Evolutionary conservation across 2,797 vertebrate species (phyloP), one percentile per base, ranked within the genome.

Genomic region (Rhinophrynus dorsalis): DNA sequence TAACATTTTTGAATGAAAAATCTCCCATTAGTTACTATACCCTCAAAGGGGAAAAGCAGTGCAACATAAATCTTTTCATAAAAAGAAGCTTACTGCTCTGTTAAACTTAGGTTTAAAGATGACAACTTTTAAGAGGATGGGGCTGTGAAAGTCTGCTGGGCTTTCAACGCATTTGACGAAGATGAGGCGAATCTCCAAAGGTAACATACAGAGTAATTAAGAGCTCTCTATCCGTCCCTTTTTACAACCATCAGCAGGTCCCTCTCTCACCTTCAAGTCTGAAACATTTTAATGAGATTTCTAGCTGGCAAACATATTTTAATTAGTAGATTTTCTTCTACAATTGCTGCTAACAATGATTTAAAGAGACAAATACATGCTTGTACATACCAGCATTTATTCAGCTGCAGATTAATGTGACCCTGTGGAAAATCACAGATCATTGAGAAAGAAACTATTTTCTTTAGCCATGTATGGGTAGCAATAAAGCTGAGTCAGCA

Each of bases 281-380:
- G 30, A 69, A 83, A 82, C 73, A 2, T 68, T 86, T 84, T 90
- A 87, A 90, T 90, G 86, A 91, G 86, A 86, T 88, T 86, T 76
- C 82, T 78, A 75, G 37, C 83, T 86, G 88, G 86, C 87, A 88
- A 63, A 84, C 78, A 76, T 83, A 85, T 88, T 89, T 81, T 85
- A 87, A 88, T 90, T 89, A 91, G 90, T 88, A 82, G 83, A 84
- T 89, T 87, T 87, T 78, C 83, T 81, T 76, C 73, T 0, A 52
- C 80, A 73, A 82, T 81, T n/a, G 67, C 71, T 68, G 77, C 78
- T 78, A 75, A 83, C 85, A 83, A 84, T 85, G 80, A 88, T 88
- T 88, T 87, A 85, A 87, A 83, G 80, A 54, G 57, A 52, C 48
- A 61, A 67, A 38, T 42, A 12, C 45, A 54, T 45, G 37, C 45